A percentile compares a stretch with the other conserved stretches of the same genome.
phyloP scores from a whole-genome alignment of 2,888 invertebrate species.

The Aquatica leii region DNA sequence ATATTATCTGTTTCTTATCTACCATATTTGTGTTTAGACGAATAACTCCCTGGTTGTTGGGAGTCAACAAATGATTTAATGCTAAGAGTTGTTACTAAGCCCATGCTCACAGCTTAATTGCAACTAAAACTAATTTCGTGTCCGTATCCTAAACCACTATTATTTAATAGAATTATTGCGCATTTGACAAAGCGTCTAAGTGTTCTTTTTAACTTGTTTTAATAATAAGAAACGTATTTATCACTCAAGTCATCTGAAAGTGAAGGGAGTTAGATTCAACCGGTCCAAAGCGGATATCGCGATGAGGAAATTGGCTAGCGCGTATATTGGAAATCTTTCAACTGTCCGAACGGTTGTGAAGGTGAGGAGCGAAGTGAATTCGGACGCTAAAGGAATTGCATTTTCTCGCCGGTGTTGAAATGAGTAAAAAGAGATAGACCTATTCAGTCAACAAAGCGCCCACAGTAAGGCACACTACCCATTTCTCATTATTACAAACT shows the following conservation, averaged over 20 bases:
- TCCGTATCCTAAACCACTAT: too few species aligned
- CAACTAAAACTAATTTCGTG: constrained; percentile 20
- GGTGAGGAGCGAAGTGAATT: constrained; percentile 50
- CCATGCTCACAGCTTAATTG: constrained; percentile 33
- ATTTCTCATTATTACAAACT: constrained; percentile 35
- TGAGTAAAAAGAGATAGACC: constrained; percentile 43
- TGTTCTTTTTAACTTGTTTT: constrained; percentile 36
- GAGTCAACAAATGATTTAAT: constrained; percentile 30
- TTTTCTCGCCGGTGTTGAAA: constrained; percentile 50
- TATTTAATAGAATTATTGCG: too few species aligned
- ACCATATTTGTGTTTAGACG: constrained; percentile 12
- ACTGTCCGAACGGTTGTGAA: constrained; percentile 58
- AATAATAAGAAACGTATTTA: constrained; percentile 53
- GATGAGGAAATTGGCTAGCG: constrained; percentile 59
- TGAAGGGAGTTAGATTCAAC: constrained; percentile 56
- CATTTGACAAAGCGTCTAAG: too few species aligned
- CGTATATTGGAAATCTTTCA: constrained; percentile 63
- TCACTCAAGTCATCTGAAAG: constrained; percentile 56
- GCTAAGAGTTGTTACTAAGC: constrained; percentile 23
- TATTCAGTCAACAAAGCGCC: constrained; percentile 27
- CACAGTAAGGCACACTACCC: constrained; percentile 26
- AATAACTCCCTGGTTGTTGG: constrained; percentile 1
- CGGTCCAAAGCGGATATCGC: constrained; percentile 54
- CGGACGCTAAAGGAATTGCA: constrained; percentile 55
- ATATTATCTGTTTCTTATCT: constrained; percentile 31